Evolutionary conservation across 2,888 invertebrate species (phyloP).

Genomic region (Cephus rjabovi): DNA sequence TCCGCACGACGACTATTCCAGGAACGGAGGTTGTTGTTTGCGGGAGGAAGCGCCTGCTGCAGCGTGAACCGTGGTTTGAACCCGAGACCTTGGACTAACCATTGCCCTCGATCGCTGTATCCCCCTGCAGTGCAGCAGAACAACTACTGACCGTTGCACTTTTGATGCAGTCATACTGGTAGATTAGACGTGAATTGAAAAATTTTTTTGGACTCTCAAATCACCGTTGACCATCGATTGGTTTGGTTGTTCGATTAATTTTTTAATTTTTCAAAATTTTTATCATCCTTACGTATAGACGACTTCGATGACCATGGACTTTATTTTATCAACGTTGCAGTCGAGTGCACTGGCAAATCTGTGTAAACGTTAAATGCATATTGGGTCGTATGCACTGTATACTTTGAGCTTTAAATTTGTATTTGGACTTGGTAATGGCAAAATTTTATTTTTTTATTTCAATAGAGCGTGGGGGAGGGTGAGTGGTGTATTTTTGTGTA

Average conservation of each 20-base stretch:
- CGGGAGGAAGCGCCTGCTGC: constrained; percentile 39
- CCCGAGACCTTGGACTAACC: constrained; percentile 66
- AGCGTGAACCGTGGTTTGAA: constrained; percentile 56
- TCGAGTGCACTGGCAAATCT: background rate
- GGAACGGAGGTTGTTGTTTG: constrained; percentile 27
- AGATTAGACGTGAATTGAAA: background rate
- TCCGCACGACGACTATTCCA: constrained; percentile 52
- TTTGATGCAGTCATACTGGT: background rate
- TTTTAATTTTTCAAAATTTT: background rate
- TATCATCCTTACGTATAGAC: background rate
- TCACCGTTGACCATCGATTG: background rate
- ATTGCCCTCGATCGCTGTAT: constrained; percentile 65
- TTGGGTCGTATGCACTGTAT: background rate
- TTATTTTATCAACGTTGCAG: background rate
- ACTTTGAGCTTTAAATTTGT: background rate
- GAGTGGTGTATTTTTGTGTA: too few relatives aligned
- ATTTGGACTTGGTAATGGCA: too few relatives aligned
- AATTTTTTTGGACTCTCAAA: background rate
- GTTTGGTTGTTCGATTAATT: background rate
- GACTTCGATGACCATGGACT: background rate
- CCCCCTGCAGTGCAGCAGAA: constrained; percentile 23
- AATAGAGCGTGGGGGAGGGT: too few relatives aligned
- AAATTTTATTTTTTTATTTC: background rate
- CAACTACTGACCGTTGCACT: background rate
- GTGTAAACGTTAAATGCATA: constrained; percentile 1